These are phyloP conservation scores for Oxyteleia sp. DNA, from an alignment of 2,888 invertebrate genomes.

Conservation along the genomic window DNA sequence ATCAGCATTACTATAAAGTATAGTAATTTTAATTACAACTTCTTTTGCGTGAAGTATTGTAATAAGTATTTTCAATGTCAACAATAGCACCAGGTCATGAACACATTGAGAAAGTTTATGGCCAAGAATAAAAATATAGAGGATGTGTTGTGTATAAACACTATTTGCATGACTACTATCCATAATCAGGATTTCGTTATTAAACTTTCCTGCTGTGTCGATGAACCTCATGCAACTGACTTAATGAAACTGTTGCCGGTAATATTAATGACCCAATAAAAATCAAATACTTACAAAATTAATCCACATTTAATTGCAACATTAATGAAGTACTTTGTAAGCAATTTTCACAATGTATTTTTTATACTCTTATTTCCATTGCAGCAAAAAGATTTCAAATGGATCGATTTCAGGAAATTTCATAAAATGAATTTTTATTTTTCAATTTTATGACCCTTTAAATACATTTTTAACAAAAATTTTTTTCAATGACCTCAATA, in stretches of 20 bases:
- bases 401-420: too few species aligned
- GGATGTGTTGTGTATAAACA: conserved; percentile 30
- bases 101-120: conserved; percentile 32
- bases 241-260: conserved; percentile 4
- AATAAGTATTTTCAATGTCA: conserved; percentile 30
- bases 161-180: conserved; percentile 38
- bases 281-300: background rate
- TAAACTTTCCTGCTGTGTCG: conserved; percentile 48
- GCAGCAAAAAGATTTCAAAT: too few species aligned
- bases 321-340: conserved; percentile 6
- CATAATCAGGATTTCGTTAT: conserved; percentile 25
- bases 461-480: too few species aligned
- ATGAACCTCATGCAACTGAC: conserved; percentile 28
- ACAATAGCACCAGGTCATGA: conserved; percentile 19
- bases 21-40: too few species aligned
- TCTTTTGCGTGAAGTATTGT: too few species aligned
- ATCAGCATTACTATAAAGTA: too few species aligned
- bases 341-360: too few species aligned
- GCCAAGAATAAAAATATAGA: conserved; percentile 28
- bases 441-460: too few species aligned
- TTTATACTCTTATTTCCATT: too few species aligned
- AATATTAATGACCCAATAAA: conserved; percentile 34
- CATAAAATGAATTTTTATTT: too few species aligned
- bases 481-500: too few species aligned
- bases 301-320: conserved; percentile 11